These are phyloP conservation scores for Orussus abietinus DNA, from an alignment of 1,140 invertebrate genomes.

Conservation along the genomic window DNA sequence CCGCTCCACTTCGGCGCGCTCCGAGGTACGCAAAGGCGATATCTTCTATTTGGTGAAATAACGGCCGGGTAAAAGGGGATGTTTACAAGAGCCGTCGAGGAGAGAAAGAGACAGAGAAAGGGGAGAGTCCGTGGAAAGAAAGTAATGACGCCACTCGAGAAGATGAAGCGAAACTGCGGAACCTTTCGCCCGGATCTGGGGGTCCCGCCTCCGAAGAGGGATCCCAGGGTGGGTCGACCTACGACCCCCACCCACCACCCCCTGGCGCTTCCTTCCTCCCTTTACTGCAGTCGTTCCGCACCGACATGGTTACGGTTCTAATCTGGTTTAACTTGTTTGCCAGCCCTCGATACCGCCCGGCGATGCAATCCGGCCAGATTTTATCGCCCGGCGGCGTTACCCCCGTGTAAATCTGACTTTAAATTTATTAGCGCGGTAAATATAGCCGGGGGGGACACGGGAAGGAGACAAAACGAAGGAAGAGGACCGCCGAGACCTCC, in stretches of 20 bases:
- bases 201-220: too few relatives aligned
- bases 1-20: too few relatives aligned
- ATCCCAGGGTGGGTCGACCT: too few relatives aligned
- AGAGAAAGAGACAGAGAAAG: too few relatives aligned
- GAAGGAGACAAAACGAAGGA: slow-evolving; percentile 11
- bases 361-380: slow-evolving; percentile 29
- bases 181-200: too few relatives aligned
- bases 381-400: slow-evolving; percentile 14
- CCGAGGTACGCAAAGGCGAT: slow-evolving; percentile 30
- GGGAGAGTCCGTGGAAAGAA: slow-evolving; percentile 34
- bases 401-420: slow-evolving; percentile 24
- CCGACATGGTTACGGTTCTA: slow-evolving; percentile 35
- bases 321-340: slow-evolving; percentile 50
- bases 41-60: slow-evolving; percentile 30
- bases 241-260: slow-evolving; percentile 14
- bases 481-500: slow-evolving; percentile 3
- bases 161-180: slow-evolving; percentile 42
- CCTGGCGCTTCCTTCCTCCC: slow-evolving; percentile 14
- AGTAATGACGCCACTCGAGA: slow-evolving; percentile 46
- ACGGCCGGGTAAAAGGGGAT: slow-evolving; percentile 20
- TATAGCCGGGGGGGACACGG: slow-evolving; percentile 16
- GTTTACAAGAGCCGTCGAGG: slow-evolving; percentile 51
- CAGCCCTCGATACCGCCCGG: slow-evolving; percentile 34
- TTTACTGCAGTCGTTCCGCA: slow-evolving; percentile 8
- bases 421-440: slow-evolving; percentile 40